Conservation (phyloP, 2,888 invertebrate species). For the Argyresthia goedartella region DNA sequence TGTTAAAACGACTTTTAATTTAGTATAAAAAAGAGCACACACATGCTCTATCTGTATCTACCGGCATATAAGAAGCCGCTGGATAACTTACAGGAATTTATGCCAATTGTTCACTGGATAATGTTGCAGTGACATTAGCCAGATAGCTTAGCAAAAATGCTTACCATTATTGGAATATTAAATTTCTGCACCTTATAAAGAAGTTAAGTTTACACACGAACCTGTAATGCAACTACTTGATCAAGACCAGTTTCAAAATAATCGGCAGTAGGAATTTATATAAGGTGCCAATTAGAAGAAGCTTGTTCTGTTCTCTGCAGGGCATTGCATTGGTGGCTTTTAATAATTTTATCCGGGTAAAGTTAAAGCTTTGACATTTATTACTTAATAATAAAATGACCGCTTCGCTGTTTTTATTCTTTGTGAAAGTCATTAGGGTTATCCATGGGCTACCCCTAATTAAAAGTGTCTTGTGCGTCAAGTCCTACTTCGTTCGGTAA, state of each 20-base stretch:
- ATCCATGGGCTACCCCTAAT: no score
- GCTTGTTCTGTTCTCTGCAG: constrained; percentile 24
- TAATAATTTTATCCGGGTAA: constrained; percentile 40
- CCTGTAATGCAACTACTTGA: constrained; percentile 38
- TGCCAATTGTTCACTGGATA: constrained; percentile 9
- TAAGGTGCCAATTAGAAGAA: constrained; percentile 60
- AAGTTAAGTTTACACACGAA: constrained; percentile 49
- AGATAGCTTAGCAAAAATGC: constrained; percentile 41
- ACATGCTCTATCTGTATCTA: no score
- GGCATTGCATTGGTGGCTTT: constrained; percentile 35
- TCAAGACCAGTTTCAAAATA: constrained; percentile 43
- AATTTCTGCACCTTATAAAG: constrained; percentile 55
- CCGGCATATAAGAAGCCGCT: no score
- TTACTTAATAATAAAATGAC: constrained; percentile 35
- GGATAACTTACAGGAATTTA: not conserved
- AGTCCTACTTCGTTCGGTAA: not conserved
- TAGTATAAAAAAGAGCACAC: no score
- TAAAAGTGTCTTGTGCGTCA: constrained; percentile 13
- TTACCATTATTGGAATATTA: constrained; percentile 45
- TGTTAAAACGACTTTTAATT: no score
- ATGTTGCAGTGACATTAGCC: constrained; percentile 27
- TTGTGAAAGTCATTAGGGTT: constrained; percentile 12
- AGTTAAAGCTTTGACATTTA: constrained; percentile 40
- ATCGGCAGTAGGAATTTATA: constrained; percentile 52
- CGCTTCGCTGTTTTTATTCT: constrained; percentile 14